Percentiles rank a stretch among this genome's conserved stretches.
Conservation (phyloP, 2,113 vertebrate species). For the Hystrix cristata region DNA sequence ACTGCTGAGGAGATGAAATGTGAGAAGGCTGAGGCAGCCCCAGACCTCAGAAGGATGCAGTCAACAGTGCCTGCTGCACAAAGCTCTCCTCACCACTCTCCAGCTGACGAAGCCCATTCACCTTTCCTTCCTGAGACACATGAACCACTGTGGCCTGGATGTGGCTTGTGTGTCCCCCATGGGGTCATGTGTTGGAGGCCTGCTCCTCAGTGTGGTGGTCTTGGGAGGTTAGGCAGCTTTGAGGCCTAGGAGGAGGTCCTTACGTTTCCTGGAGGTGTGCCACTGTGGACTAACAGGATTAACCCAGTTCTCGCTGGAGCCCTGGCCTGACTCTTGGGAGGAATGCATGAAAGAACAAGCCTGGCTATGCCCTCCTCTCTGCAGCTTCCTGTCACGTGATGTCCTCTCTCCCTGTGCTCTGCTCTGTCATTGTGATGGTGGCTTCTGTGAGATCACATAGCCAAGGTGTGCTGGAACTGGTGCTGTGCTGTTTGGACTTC, state of each 20-base stretch:
- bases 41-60: neutral
- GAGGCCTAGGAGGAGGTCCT: neutral
- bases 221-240: neutral
- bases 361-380: neutral
- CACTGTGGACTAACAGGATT: neutral
- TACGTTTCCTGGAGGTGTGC: neutral
- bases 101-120: neutral
- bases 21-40: neutral
- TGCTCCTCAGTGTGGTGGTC: neutral
- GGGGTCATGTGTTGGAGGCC: neutral
- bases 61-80: neutral
- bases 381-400: neutral
- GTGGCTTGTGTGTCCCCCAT: neutral
- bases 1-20: neutral
- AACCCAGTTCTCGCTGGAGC: neutral
- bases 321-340: neutral
- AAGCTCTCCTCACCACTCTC: neutral
- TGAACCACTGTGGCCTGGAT: neutral
- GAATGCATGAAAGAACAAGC: neutral
- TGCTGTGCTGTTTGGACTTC: neutral
- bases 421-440: neutral
- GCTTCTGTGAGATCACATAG: neutral
- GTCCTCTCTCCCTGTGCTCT: neutral
- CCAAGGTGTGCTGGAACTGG: neutral
- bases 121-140: neutral